phyloP scores from a whole-genome alignment of 2,888 invertebrate genomes.

The Drosophila greeni region DNA sequence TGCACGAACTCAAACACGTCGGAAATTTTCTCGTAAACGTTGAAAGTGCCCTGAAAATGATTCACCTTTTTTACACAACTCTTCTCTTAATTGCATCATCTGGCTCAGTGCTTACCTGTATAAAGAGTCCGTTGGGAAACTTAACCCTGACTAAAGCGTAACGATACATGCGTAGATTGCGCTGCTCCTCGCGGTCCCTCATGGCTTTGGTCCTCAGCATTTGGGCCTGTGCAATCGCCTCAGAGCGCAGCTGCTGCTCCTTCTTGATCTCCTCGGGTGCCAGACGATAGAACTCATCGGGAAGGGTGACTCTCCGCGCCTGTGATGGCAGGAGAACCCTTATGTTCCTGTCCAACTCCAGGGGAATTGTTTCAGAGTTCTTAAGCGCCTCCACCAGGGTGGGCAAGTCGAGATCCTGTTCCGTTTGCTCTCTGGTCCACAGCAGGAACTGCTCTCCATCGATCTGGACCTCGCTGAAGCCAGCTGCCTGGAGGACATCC shows the following conservation, averaged over 20 bases:
- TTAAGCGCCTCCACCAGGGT: slow-evolving; percentile 87
- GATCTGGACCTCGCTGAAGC: slow-evolving; percentile 84
- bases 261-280: slow-evolving; percentile 90
- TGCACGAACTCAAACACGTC: slow-evolving; percentile 89
- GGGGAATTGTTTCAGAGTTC: slow-evolving; percentile 88
- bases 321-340: slow-evolving; percentile 90
- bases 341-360: slow-evolving; percentile 92
- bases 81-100: neutral
- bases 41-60: slow-evolving; percentile 89
- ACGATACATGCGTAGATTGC: slow-evolving; percentile 89
- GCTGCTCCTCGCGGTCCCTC: slow-evolving; percentile 92
- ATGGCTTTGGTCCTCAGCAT: slow-evolving; percentile 95
- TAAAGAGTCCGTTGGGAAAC: slow-evolving; percentile 91
- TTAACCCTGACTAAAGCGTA: slow-evolving; percentile 91
- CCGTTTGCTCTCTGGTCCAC: slow-evolving; percentile 82
- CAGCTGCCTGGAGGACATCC: slow-evolving; percentile 90
- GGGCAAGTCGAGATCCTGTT: slow-evolving; percentile 79
- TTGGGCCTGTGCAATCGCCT: slow-evolving; percentile 88
- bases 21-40: slow-evolving; percentile 87
- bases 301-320: slow-evolving; percentile 85
- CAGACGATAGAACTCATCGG: slow-evolving; percentile 90
- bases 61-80: neutral
- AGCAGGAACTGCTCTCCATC: slow-evolving; percentile 85
- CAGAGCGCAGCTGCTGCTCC: slow-evolving; percentile 87
- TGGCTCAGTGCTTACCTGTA: slow-evolving; percentile 82